phyloP scores from a whole-genome alignment of 2,888 invertebrate genomes.

The Cataglyphis albicans region DNA sequence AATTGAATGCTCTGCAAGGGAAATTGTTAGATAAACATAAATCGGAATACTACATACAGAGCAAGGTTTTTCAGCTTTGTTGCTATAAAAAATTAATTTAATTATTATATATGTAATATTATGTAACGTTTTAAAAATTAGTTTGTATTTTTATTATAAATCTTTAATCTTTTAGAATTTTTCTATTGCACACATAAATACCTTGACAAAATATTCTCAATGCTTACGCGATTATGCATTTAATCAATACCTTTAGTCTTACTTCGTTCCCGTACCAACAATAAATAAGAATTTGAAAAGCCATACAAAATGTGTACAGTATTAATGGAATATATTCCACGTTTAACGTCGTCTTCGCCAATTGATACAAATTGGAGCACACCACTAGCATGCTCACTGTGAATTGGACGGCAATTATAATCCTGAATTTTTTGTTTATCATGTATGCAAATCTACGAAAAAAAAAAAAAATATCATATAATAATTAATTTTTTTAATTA shows the following conservation, averaged over 20 bases:
- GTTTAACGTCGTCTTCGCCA: conserved; percentile 40
- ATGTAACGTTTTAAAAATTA: background rate
- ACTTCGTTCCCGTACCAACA: conserved; percentile 73
- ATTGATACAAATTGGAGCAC: conserved; percentile 64
- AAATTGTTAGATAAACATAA: background rate
- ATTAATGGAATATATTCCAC: conserved; percentile 53
- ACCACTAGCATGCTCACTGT: conserved; percentile 62
- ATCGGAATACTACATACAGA: background rate
- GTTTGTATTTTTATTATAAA: background rate
- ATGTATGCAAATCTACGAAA: conserved; percentile 30
- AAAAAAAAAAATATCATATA: background rate
- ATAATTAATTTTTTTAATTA: background rate
- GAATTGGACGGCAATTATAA: conserved; percentile 62
- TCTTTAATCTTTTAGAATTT: conserved; percentile 47
- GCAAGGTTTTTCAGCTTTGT: background rate
- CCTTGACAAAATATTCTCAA: background rate
- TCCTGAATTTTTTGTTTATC: conserved; percentile 57
- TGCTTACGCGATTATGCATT: background rate
- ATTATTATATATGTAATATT: background rate
- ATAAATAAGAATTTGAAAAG: conserved; percentile 69
- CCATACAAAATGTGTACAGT: conserved; percentile 68
- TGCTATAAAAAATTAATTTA: background rate
- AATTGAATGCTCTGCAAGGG: conserved; percentile 37
- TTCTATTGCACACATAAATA: conserved; percentile 65
- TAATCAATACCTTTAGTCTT: conserved; percentile 64